These are phyloP conservation scores for Aramus guarauna DNA, from an alignment of 2,113 vertebrate species.

Conservation along the genomic window DNA sequence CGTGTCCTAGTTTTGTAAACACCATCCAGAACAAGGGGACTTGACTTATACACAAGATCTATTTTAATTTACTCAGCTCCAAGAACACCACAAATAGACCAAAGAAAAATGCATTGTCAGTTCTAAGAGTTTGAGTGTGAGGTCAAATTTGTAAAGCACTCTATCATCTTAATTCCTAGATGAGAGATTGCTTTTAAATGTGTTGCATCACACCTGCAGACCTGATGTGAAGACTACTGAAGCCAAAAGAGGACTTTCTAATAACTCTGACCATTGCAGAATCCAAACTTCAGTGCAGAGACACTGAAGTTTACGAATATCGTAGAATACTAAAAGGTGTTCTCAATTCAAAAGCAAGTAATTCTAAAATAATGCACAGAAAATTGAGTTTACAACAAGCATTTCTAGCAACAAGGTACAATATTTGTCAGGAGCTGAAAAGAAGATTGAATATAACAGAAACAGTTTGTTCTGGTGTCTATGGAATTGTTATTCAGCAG, in stretches of 20 bases:
- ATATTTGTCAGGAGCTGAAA: neutral
- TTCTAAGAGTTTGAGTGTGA: neutral
- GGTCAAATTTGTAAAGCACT: neutral
- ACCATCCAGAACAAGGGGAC: neutral
- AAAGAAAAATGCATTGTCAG: neutral
- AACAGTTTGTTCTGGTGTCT: neutral
- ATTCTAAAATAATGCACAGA: neutral
- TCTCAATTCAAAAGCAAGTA: neutral
- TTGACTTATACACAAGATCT: neutral
- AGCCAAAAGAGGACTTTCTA: neutral
- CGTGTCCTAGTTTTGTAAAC: neutral
- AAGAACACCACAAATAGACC: neutral
- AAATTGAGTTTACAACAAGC: neutral
- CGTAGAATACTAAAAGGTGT: neutral
- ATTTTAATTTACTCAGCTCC: conserved; percentile 3
- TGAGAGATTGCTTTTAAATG: neutral
- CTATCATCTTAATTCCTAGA: neutral
- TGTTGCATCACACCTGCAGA: neutral
- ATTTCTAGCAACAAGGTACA: neutral
- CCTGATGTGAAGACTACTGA: neutral
- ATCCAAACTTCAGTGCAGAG: neutral
- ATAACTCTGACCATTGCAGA: neutral
- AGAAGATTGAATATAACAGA: neutral
- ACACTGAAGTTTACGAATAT: neutral
- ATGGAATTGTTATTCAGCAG: neutral